Evolutionary conservation across 1,140 invertebrate species (phyloP).

Genomic region (Plectrocnemia conspersa): DNA sequence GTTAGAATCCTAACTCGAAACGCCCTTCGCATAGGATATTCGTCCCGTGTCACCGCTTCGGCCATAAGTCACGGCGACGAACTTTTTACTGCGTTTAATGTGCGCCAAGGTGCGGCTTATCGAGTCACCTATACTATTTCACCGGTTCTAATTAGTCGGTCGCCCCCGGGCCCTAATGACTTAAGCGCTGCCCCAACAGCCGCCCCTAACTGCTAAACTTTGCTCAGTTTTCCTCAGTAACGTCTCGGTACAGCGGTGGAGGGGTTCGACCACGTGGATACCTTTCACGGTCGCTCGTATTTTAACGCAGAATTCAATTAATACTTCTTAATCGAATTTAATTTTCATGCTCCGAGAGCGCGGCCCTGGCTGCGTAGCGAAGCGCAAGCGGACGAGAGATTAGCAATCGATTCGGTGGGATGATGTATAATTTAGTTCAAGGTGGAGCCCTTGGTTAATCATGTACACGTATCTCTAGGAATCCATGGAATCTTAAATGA

Average conservation of each 20-base stretch:
- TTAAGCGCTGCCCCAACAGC: constrained; percentile 4
- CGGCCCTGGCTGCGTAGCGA: neutral
- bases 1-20: no score
- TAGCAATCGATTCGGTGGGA: no score
- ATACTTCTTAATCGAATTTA: constrained; percentile 23
- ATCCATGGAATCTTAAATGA: no score
- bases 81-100: no score
- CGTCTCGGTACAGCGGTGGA: neutral
- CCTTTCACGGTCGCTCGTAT: constrained; percentile 11
- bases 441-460: no score
- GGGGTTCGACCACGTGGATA: neutral
- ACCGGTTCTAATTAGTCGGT: constrained; percentile 1
- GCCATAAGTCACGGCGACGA: no score
- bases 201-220: constrained; percentile 15
- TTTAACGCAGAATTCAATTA: constrained; percentile 21
- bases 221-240: constrained; percentile 8
- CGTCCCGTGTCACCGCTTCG: no score
- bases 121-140: neutral
- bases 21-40: no score
- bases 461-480: no score
- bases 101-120: constrained; percentile 3
- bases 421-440: no score
- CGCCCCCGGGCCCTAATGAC: constrained; percentile 2
- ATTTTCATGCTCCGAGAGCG: constrained; percentile 2
- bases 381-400: neutral